Evolutionary conservation across 1,140 invertebrate genomes (phyloP).

Genomic region (Musca vetustissima): DNA sequence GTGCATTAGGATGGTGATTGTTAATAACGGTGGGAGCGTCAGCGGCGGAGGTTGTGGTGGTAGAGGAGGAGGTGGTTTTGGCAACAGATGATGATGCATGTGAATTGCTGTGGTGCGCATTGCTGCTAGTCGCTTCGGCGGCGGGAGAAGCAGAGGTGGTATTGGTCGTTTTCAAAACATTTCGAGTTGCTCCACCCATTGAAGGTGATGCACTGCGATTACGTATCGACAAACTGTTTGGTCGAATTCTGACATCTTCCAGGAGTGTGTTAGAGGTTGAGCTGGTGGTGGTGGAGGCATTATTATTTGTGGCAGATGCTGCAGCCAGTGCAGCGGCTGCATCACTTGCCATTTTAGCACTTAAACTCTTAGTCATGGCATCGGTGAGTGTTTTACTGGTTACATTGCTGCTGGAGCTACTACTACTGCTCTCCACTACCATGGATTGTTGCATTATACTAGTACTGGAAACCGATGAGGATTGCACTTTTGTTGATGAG

Average conservation of each 20-base stretch:
- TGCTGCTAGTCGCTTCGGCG: slow-evolving; percentile 16
- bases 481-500: slow-evolving; percentile 51
- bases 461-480: slow-evolving; percentile 44
- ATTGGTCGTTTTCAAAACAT: slow-evolving; percentile 6
- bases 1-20: slow-evolving; percentile 14
- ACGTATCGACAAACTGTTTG: slow-evolving; percentile 48
- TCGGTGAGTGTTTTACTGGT: slow-evolving; percentile 24
- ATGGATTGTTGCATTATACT: slow-evolving; percentile 44
- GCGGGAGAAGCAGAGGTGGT: slow-evolving; percentile 15
- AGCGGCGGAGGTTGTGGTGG: background rate
- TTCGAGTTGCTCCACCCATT: background rate
- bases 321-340: slow-evolving; percentile 37
- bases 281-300: slow-evolving; percentile 24
- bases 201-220: slow-evolving; percentile 46
- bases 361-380: slow-evolving; percentile 30
- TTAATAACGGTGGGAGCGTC: background rate
- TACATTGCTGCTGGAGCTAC: slow-evolving; percentile 31
- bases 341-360: slow-evolving; percentile 32
- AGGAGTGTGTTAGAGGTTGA: slow-evolving; percentile 33
- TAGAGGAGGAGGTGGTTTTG: background rate
- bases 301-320: slow-evolving; percentile 37
- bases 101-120: background rate
- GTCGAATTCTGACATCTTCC: slow-evolving; percentile 44
- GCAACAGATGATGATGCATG: background rate
- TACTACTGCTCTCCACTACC: slow-evolving; percentile 40